Conservation (phyloP, 2,888 invertebrate species). For the Nemurella pictetii region DNA sequence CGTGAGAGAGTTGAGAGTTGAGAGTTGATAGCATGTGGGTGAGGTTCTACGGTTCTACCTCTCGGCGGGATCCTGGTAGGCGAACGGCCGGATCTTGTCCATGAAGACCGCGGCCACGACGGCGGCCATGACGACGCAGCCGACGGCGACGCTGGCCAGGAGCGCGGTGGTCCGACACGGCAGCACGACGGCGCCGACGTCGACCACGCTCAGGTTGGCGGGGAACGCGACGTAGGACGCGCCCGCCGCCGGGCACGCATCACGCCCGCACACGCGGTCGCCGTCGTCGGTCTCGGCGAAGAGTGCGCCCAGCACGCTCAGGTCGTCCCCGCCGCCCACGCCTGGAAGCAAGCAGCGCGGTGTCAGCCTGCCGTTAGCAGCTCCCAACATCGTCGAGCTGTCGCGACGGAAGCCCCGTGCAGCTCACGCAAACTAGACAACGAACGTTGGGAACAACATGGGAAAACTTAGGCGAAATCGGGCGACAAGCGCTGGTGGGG, state of each 20-base stretch:
- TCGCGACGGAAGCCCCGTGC: no score
- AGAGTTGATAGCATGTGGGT: neutral
- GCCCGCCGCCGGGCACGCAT: slow-evolving; percentile 56
- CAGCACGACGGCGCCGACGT: slow-evolving; percentile 42
- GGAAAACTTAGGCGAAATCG: no score
- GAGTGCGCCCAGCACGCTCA: slow-evolving; percentile 52
- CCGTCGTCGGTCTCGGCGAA: slow-evolving; percentile 59
- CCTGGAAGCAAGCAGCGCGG: no score
- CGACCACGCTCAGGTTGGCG: slow-evolving; percentile 12
- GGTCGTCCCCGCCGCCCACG: neutral
- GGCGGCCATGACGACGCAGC: slow-evolving; percentile 53
- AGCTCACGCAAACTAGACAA: no score
- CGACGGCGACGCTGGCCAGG: slow-evolving; percentile 53
- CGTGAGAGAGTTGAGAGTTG: neutral
- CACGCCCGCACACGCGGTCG: slow-evolving; percentile 61
- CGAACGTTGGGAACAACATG: no score
- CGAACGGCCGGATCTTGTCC: slow-evolving; percentile 37
- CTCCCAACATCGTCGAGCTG: no score
- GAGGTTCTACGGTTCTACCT: neutral
- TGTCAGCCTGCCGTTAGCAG: no score
- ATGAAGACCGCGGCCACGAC: slow-evolving; percentile 32
- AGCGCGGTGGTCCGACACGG: slow-evolving; percentile 51
- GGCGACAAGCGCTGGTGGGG: no score
- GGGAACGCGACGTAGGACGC: slow-evolving; percentile 32
- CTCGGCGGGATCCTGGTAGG: slow-evolving; percentile 36